phyloP scores from a whole-genome alignment of 1,140 invertebrate genomes.

The Oncopeltus fasciatus region DNA sequence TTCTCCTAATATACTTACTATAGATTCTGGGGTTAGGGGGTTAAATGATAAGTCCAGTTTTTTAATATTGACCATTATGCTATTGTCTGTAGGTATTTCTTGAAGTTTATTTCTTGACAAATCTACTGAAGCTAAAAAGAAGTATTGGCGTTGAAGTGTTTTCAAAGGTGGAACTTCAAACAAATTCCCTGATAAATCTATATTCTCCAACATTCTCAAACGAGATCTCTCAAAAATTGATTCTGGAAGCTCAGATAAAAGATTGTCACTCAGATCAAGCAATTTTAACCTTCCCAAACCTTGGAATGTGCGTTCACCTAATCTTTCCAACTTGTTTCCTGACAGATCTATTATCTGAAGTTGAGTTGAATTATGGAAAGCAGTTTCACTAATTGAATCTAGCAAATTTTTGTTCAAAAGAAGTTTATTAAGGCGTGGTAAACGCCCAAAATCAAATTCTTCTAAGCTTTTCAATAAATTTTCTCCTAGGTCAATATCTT shows the following conservation, averaged over 20 bases:
- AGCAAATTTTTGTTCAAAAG: conserved; percentile 58
- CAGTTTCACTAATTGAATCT: conserved; percentile 65
- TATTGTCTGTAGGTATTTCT: conserved; percentile 66
- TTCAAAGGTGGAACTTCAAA: conserved; percentile 64
- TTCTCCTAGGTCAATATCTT: conserved; percentile 54
- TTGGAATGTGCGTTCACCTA: conserved; percentile 68
- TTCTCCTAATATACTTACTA: conserved; percentile 63
- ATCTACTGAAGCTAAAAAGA: conserved; percentile 62
- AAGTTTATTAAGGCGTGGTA: conserved; percentile 52
- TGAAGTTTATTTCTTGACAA: conserved; percentile 61
- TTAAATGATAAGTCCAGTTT: conserved; percentile 74
- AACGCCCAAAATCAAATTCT: conserved; percentile 68
- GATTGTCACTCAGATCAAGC: conserved; percentile 60
- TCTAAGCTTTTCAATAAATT: conserved; percentile 64
- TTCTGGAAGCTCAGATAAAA: conserved; percentile 56
- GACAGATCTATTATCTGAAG: conserved; percentile 65
- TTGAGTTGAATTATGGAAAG: conserved; percentile 80
- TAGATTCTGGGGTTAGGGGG: conserved; percentile 54
- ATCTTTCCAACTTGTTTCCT: conserved; percentile 52
- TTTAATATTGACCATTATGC: conserved; percentile 75
- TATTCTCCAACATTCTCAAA: conserved; percentile 62
- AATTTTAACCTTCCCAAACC: conserved; percentile 58
- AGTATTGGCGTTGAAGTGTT: conserved; percentile 65
- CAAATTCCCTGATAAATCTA: conserved; percentile 62
- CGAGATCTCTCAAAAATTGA: conserved; percentile 67